phyloP scores from a whole-genome alignment of 2,797 vertebrate genomes.

The Toxotes lorentzi region DNA sequence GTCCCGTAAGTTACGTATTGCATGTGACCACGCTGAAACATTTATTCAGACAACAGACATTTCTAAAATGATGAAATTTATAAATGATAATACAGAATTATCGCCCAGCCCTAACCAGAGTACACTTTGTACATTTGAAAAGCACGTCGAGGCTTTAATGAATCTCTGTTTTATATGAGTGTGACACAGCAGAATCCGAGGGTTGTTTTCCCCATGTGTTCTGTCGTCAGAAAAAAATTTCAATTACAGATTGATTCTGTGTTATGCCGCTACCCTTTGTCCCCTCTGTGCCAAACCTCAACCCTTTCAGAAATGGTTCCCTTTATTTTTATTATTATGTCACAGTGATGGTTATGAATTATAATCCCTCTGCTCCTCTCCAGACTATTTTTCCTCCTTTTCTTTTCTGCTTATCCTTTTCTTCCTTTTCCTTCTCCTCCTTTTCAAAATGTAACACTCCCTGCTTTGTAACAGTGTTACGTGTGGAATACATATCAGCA shows the following conservation, averaged over 20 bases:
- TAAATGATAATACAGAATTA: background rate
- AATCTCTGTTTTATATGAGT: conserved; percentile 11
- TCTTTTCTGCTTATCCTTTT: conserved; percentile 19
- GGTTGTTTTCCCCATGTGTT: background rate
- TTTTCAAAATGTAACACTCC: conserved; percentile 46
- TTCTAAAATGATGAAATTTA: background rate
- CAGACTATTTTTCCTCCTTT: conserved; percentile 16
- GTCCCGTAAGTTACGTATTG: background rate
- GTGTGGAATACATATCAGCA: conserved; percentile 54
- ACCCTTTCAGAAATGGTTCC: background rate
- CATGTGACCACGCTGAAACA: background rate
- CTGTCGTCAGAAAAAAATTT: conserved; percentile 17
- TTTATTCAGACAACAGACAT: background rate
- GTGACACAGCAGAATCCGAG: conserved; percentile 1
- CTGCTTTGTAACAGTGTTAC: conserved; percentile 57
- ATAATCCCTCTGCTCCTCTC: background rate
- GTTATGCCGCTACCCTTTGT: background rate
- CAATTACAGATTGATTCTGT: conserved; percentile 30
- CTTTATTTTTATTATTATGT: conserved; percentile 2
- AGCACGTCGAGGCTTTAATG: background rate
- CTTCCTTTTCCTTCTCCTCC: conserved; percentile 22
- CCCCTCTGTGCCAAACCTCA: conserved; percentile 35
- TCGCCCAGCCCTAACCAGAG: background rate
- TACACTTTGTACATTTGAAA: background rate
- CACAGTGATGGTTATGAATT: conserved; percentile 1